Conservation (phyloP, 1,140 invertebrate species). For the Arctopsyche grandis region DNA sequence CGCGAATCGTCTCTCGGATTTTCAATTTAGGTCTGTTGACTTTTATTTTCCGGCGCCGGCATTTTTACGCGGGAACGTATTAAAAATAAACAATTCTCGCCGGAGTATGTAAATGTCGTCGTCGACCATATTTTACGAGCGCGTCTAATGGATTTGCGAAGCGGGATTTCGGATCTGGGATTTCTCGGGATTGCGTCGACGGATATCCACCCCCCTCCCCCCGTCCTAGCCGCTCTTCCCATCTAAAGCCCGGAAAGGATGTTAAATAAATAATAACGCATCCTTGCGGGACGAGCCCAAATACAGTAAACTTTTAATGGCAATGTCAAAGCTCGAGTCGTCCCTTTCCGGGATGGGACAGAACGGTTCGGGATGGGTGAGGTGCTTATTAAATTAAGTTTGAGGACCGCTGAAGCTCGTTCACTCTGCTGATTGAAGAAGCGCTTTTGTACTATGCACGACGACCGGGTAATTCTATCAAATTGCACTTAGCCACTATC, state of each 20-base stretch:
- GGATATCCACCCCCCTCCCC: neutral
- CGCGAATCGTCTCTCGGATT: too few relatives aligned
- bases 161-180: neutral
- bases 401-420: neutral
- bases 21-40: too few relatives aligned
- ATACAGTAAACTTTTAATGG: constrained; percentile 25
- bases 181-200: constrained; percentile 9
- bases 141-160: constrained; percentile 4
- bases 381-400: neutral
- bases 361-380: too few relatives aligned
- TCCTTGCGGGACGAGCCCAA: neutral
- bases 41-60: too few relatives aligned
- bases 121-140: constrained; percentile 16
- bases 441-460: neutral
- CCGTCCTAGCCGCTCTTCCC: too few relatives aligned
- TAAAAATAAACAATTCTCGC: neutral
- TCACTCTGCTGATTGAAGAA: constrained; percentile 14
- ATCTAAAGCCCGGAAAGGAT: neutral
- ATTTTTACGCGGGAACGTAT: too few relatives aligned
- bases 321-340: neutral
- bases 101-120: neutral
- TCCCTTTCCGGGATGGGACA: neutral
- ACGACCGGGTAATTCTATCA: constrained; percentile 2
- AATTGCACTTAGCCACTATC: constrained; percentile 27
- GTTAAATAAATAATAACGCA: constrained; percentile 23